These are phyloP conservation scores for Caranx ignobilis DNA, from an alignment of 2,113 vertebrate genomes.

Conservation along the genomic window DNA sequence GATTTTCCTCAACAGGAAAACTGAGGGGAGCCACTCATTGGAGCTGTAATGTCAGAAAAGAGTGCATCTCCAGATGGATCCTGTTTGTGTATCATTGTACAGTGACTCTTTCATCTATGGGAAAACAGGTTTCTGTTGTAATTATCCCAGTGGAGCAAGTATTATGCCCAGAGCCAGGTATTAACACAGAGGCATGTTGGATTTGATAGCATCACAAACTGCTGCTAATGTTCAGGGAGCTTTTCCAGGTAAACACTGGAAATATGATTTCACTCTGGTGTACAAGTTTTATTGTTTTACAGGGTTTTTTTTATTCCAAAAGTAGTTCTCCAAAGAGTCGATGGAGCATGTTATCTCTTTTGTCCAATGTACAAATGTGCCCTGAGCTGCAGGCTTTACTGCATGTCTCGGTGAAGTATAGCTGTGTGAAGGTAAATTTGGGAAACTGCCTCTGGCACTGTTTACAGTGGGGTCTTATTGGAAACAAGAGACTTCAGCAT, in stretches of 20 bases:
- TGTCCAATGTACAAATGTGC: background rate
- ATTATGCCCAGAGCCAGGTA: conserved; percentile 1
- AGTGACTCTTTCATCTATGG: conserved; percentile 28
- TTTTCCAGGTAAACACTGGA: background rate
- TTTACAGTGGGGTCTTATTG: background rate
- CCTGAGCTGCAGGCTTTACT: background rate
- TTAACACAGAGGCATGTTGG: background rate
- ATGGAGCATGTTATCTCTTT: background rate
- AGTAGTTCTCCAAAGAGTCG: background rate
- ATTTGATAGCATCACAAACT: background rate
- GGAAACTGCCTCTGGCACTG: background rate
- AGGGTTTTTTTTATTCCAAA: background rate
- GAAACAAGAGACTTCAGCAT: background rate
- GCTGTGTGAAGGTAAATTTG: conserved; percentile 7
- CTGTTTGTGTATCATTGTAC: conserved; percentile 34
- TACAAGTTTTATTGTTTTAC: background rate
- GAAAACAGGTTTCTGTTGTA: conserved; percentile 5
- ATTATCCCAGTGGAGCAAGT: conserved; percentile 11
- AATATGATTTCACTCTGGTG: background rate
- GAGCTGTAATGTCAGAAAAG: conserved; percentile 17
- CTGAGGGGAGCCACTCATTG: conserved; percentile 7
- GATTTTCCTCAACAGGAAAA: conserved; percentile 14
- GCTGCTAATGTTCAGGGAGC: background rate
- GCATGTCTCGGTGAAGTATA: background rate
- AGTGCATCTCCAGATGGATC: conserved; percentile 46